A percentile compares a stretch with the other conserved stretches of the same genome.
phyloP scores from a whole-genome alignment of 2,113 vertebrate species.

The Myocastor coypus region DNA sequence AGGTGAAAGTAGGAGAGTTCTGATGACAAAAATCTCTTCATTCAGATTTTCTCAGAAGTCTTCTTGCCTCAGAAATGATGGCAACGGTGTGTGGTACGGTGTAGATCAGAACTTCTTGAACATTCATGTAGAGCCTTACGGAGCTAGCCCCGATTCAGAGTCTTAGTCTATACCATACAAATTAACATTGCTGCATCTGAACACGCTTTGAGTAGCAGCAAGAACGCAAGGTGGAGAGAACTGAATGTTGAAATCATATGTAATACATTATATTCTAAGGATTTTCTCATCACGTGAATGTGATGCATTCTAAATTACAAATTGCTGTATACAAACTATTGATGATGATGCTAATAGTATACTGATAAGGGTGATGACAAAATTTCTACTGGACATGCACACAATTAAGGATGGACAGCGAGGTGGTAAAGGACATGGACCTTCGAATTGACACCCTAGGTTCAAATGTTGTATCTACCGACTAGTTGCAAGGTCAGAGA shows the following conservation, averaged over 20 bases:
- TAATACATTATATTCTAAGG: neutral
- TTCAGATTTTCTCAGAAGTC: neutral
- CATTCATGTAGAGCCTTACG: neutral
- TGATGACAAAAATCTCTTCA: constrained; percentile 15
- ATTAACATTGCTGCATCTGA: neutral
- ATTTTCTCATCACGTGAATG: neutral
- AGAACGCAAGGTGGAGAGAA: neutral
- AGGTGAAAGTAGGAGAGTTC: neutral
- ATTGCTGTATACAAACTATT: neutral
- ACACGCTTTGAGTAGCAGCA: neutral
- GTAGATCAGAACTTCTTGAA: constrained; percentile 7
- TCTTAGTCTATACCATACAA: neutral
- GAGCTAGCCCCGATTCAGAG: constrained; percentile 20
- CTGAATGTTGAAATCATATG: neutral
- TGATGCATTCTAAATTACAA: neutral
- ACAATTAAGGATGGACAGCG: neutral
- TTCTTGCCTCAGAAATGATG: neutral
- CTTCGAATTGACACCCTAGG: neutral
- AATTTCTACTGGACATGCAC: neutral
- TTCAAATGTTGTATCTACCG: neutral
- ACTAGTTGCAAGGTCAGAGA: neutral
- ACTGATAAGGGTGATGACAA: neutral
- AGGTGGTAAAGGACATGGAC: neutral
- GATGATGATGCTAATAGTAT: neutral
- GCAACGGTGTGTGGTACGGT: neutral